phyloP scores from a whole-genome alignment of 2,888 invertebrate genomes.

The Tiphia femorata region DNA sequence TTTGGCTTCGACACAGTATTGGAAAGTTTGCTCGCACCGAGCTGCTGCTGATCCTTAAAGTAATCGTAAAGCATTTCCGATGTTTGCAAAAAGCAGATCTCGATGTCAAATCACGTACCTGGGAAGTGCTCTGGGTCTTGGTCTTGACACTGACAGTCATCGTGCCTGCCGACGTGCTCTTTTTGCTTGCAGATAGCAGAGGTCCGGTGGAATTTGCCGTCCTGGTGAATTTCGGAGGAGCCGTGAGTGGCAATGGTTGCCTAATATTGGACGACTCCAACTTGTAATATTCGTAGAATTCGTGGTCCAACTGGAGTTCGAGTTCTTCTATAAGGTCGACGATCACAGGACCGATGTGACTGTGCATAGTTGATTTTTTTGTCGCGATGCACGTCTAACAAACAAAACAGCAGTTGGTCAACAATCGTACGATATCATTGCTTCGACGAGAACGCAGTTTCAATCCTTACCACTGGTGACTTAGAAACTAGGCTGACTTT shows the following conservation, averaged over 20 bases:
- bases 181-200: conserved; percentile 25
- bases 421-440: no score
- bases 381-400: conserved; percentile 54
- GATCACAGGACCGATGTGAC: conserved; percentile 77
- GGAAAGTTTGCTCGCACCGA: no score
- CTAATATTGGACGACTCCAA: conserved; percentile 46
- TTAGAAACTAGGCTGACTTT: conserved; percentile 60
- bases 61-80: no score
- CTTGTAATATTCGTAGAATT: conserved; percentile 58
- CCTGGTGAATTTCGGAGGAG: conserved; percentile 31
- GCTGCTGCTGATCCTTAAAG: no score
- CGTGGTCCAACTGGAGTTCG: conserved; percentile 70
- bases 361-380: conserved; percentile 52
- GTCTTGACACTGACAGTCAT: conserved; percentile 3
- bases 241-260: conserved; percentile 42
- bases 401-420: neutral
- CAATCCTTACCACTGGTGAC: conserved; percentile 47
- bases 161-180: conserved; percentile 30
- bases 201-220: conserved; percentile 21
- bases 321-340: conserved; percentile 78
- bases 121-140: conserved; percentile 14
- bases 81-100: no score
- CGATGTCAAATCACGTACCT: no score
- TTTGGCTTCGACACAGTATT: no score
- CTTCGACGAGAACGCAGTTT: no score